phyloP scores from a whole-genome alignment of 2,797 vertebrate species.

The Malurus splendens region DNA sequence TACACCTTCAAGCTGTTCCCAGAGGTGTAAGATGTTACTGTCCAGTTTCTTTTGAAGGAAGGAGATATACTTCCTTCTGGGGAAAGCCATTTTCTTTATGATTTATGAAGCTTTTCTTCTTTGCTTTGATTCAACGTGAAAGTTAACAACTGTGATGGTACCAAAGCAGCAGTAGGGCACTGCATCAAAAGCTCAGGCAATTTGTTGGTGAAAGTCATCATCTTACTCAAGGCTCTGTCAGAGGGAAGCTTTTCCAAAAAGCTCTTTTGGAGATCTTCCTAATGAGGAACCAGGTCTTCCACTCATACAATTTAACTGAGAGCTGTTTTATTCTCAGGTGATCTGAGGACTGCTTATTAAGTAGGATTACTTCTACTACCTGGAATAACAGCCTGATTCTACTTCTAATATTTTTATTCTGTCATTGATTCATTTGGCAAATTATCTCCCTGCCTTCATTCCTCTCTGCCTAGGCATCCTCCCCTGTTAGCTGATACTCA shows the following conservation, averaged over 20 bases:
- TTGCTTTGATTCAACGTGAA: not conserved
- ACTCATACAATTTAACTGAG: not conserved
- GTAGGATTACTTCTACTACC: not conserved
- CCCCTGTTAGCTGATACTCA: not conserved
- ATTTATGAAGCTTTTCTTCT: not conserved
- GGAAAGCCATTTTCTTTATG: not conserved
- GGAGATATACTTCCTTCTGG: not conserved
- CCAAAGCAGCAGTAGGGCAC: not conserved
- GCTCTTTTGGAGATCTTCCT: not conserved
- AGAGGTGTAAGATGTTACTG: not conserved
- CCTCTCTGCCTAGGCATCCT: not conserved
- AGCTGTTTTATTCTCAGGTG: not conserved
- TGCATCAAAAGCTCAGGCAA: not conserved
- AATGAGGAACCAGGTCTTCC: not conserved
- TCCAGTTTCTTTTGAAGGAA: not conserved
- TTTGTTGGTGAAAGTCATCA: not conserved
- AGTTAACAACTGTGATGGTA: not conserved
- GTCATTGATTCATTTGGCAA: not conserved
- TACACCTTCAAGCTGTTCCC: not conserved
- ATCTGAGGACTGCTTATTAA: not conserved
- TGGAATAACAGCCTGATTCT: not conserved
- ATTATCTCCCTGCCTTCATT: not conserved
- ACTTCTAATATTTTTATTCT: not conserved
- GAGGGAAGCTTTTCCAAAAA: not conserved
- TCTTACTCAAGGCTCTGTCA: not conserved